Evolutionary conservation across 2,888 invertebrate species (phyloP).

Genomic region (Oxycera nigricornis): DNA sequence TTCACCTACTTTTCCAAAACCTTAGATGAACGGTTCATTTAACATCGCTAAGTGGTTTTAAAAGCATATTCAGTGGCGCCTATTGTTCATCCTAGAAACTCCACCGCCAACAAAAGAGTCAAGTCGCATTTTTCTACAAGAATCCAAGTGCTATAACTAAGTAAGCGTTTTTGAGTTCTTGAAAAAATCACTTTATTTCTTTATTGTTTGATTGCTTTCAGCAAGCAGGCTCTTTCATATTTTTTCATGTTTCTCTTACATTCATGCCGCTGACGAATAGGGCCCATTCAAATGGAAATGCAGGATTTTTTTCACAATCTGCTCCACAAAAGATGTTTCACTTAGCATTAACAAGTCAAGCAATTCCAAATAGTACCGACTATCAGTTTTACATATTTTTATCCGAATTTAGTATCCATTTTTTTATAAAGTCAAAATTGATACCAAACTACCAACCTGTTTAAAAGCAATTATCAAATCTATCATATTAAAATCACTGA

Average conservation of each 20-base stretch:
- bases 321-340: no score
- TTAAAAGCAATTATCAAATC: no score
- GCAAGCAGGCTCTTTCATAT: not conserved
- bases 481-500: no score
- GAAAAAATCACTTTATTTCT: not conserved
- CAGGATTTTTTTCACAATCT: no score
- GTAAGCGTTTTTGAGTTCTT: not conserved
- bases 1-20: not conserved
- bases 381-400: no score
- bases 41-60: not conserved
- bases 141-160: not conserved
- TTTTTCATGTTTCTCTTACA: not conserved
- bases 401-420: no score
- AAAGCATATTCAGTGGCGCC: not conserved
- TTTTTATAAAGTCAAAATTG: no score
- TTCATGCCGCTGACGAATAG: not conserved
- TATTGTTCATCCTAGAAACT: not conserved
- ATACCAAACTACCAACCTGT: no score
- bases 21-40: not conserved
- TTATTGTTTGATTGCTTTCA: conserved; percentile 17
- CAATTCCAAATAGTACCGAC: no score
- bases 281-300: not conserved
- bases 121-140: no score
- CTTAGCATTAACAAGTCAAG: no score
- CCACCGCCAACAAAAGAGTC: not conserved